These are phyloP conservation scores for Bombus superbus DNA, from an alignment of 1,140 invertebrate genomes.

Conservation along the genomic window DNA sequence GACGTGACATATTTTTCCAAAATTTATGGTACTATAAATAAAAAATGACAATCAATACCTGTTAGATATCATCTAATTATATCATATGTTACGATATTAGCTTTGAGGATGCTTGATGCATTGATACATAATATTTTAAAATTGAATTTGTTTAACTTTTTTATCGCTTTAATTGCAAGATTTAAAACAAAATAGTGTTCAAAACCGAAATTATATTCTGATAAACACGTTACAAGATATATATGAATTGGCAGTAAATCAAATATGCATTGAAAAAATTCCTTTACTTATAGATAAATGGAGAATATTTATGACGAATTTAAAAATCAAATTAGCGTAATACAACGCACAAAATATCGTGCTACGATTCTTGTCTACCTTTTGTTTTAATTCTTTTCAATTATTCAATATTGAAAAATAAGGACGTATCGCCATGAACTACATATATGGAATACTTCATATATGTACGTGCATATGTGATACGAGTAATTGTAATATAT, in stretches of 20 bases:
- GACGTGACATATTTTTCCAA: background rate
- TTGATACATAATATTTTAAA: constrained; percentile 5
- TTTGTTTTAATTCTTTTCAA: background rate
- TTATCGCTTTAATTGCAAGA: background rate
- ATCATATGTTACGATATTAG: background rate
- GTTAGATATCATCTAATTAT: background rate
- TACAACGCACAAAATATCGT: constrained; percentile 54
- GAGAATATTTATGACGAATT: constrained; percentile 2
- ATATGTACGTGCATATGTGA: too few species aligned
- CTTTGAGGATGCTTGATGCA: constrained; percentile 17
- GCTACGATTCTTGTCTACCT: constrained; percentile 26
- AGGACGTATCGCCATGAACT: background rate
- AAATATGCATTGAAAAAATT: background rate
- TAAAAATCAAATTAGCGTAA: constrained; percentile 25
- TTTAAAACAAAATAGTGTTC: background rate
- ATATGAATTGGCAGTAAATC: background rate
- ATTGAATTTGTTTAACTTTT: background rate
- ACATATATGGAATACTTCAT: too few species aligned
- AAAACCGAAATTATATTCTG: background rate
- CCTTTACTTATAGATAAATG: background rate
- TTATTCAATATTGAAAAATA: background rate
- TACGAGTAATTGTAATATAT: background rate
- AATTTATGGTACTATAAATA: background rate
- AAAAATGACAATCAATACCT: constrained; percentile 24
- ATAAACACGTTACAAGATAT: background rate